These are phyloP conservation scores for Illadopsis cleaveri DNA, from an alignment of 2,113 vertebrate species.

Conservation along the genomic window DNA sequence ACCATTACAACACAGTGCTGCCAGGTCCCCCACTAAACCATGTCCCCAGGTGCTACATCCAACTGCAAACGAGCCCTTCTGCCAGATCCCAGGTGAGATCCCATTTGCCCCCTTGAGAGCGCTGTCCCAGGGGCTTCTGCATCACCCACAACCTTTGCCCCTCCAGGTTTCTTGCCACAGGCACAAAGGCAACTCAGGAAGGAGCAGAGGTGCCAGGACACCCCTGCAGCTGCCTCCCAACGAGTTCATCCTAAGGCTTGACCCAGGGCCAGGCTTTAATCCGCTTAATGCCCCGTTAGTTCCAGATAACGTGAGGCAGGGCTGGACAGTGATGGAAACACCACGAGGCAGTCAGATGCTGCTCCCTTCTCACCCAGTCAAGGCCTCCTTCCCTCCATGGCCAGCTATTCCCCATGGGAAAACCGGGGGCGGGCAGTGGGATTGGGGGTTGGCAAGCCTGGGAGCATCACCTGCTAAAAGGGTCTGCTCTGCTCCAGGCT, in stretches of 20 bases:
- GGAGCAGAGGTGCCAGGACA: neutral
- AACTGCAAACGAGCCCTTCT: neutral
- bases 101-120: neutral
- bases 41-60: neutral
- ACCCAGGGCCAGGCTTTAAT: neutral
- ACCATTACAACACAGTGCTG: no score
- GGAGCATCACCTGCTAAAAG: neutral
- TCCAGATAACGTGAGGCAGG: neutral
- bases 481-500: neutral
- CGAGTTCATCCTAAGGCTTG: neutral
- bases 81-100: neutral
- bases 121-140: neutral
- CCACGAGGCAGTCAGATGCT: conserved; percentile 34
- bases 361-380: neutral
- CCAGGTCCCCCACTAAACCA: no score
- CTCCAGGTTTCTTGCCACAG: neutral
- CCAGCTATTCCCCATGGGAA: neutral
- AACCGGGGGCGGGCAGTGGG: neutral
- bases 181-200: neutral
- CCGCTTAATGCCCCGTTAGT: neutral
- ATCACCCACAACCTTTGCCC: neutral
- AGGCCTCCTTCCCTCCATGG: neutral
- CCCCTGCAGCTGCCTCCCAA: neutral
- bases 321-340: neutral
- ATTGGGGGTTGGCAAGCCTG: rapidly evolving